Evolutionary conservation across 2,888 invertebrate genomes (phyloP).

Genomic region (Malachius bipustulatus): DNA sequence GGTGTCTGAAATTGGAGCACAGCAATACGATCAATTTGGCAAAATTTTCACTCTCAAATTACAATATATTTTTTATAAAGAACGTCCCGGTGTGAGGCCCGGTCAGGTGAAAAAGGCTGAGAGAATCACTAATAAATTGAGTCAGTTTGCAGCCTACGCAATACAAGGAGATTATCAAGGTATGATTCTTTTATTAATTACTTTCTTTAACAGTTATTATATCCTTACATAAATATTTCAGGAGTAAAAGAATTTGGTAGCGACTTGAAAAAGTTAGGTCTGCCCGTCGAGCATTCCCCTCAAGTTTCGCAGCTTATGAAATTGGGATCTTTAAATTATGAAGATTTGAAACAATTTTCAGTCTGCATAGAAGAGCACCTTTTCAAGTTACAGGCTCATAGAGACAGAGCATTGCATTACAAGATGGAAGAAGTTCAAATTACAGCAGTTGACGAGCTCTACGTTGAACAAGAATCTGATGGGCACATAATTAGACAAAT

Average conservation of each 20-base stretch:
- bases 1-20: conserved; percentile 86
- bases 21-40: conserved; percentile 97
- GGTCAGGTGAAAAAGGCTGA: conserved; percentile 92
- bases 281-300: conserved; percentile 95
- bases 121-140: conserved; percentile 78
- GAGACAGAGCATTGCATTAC: conserved; percentile 81
- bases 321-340: conserved; percentile 78
- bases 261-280: conserved; percentile 81
- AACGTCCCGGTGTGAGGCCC: conserved; percentile 89
- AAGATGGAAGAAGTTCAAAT: conserved; percentile 95
- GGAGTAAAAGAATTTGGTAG: conserved; percentile 86
- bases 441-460: conserved; percentile 84
- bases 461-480: conserved; percentile 76
- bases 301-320: conserved; percentile 94
- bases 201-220: not conserved
- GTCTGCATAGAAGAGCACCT: conserved; percentile 86
- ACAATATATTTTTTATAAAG: conserved; percentile 97
- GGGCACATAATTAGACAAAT: conserved; percentile 77
- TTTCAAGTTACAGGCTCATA: conserved; percentile 70
- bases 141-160: conserved; percentile 87
- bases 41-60: conserved; percentile 97
- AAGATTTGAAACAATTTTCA: conserved; percentile 87
- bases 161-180: conserved; percentile 87
- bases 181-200: conserved; percentile 10
- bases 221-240: no score